These are phyloP conservation scores for Tichodroma muraria DNA, from an alignment of 2,113 vertebrate genomes.

Conservation along the genomic window DNA sequence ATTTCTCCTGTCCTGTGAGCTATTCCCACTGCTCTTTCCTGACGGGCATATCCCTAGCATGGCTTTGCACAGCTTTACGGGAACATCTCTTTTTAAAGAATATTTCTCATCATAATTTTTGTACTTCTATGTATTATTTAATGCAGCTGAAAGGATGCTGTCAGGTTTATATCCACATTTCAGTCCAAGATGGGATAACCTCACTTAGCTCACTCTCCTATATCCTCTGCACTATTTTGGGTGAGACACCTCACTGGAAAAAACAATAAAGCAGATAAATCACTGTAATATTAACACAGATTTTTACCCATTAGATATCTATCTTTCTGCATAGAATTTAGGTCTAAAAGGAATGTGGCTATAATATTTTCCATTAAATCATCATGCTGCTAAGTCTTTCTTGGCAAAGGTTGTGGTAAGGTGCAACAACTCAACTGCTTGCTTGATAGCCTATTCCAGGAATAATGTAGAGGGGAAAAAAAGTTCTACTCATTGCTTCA, in stretches of 20 bases:
- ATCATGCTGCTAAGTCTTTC: not conserved
- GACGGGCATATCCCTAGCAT: not conserved
- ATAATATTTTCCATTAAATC: constrained; percentile 37
- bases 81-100: not conserved
- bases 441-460: constrained; percentile 28
- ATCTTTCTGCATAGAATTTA: not conserved
- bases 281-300: not conserved
- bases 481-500: not conserved
- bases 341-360: not conserved
- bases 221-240: not conserved
- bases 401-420: not conserved
- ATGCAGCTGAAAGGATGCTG: not conserved
- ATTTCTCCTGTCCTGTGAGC: not conserved
- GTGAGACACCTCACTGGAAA: not conserved
- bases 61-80: not conserved
- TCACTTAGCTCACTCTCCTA: not conserved
- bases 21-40: not conserved
- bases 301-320: not conserved
- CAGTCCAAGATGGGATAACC: not conserved
- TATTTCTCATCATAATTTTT: not conserved
- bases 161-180: not conserved
- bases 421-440: not conserved
- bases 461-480: not conserved
- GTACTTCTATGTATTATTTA: not conserved
- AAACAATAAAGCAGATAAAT: not conserved